phyloP scores from a whole-genome alignment of 1,140 invertebrate genomes.

The Calosoma granatense region DNA sequence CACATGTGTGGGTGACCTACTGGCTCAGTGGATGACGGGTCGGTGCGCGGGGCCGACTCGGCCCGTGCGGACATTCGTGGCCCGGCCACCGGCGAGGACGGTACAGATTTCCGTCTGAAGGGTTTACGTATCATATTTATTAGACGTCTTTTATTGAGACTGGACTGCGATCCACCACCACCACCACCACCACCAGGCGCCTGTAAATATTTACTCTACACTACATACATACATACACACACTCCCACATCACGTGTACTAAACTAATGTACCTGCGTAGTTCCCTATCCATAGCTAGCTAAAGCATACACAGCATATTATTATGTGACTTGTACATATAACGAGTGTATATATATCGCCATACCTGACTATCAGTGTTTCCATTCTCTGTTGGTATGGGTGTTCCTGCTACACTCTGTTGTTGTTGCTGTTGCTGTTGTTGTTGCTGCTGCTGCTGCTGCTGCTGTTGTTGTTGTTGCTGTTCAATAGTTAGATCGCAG shows the following conservation, averaged over 20 bases:
- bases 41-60: slow-evolving; percentile 35
- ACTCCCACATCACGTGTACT: too few relatives aligned
- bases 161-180: slow-evolving; percentile 26
- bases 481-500: slow-evolving; percentile 60
- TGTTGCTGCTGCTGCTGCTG: too few relatives aligned
- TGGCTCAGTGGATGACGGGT: slow-evolving; percentile 27
- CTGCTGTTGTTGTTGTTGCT: too few relatives aligned
- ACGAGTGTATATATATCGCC: not conserved
- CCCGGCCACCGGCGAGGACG: slow-evolving; percentile 45
- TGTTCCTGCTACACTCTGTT: too few relatives aligned
- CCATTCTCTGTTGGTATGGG: slow-evolving; percentile 9
- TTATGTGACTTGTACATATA: too few relatives aligned
- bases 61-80: slow-evolving; percentile 35
- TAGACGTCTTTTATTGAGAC: slow-evolving; percentile 27
- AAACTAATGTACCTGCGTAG: too few relatives aligned
- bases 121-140: slow-evolving; percentile 50
- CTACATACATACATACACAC: too few relatives aligned
- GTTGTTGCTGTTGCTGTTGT: not conserved
- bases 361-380: not conserved
- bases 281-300: too few relatives aligned
- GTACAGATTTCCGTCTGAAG: slow-evolving; percentile 53
- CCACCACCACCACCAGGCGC: not conserved
- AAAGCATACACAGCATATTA: not conserved
- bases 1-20: slow-evolving; percentile 21
- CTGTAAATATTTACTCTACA: slow-evolving; percentile 12